These are phyloP conservation scores for Formica aserva DNA, from an alignment of 2,888 invertebrate genomes.

Conservation along the genomic window DNA sequence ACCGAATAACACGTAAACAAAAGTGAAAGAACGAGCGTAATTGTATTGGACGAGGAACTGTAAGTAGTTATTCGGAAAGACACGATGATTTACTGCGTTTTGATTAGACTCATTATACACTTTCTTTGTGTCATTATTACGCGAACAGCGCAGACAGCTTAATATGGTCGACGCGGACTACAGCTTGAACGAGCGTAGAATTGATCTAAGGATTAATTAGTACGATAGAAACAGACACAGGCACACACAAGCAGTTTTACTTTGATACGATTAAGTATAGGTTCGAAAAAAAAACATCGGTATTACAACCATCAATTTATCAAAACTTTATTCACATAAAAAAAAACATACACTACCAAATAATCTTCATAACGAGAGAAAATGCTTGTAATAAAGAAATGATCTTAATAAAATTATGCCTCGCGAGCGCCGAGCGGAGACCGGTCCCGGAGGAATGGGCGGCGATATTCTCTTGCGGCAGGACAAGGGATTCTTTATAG, in stretches of 20 bases:
- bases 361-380: conserved; percentile 17
- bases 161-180: conserved; percentile 21
- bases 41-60: neutral
- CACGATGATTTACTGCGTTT: conserved; percentile 44
- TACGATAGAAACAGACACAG: conserved; percentile 7
- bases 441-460: conserved; percentile 66
- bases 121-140: conserved; percentile 47
- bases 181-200: conserved; percentile 21
- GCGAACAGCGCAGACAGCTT: conserved; percentile 3
- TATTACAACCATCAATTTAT: neutral
- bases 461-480: conserved; percentile 63
- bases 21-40: neutral
- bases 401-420: conserved; percentile 36
- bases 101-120: conserved; percentile 53
- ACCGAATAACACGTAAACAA: neutral
- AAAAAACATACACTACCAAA: neutral
- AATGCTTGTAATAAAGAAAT: conserved; percentile 32
- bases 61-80: conserved; percentile 20
- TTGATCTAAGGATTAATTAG: conserved; percentile 33
- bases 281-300: neutral
- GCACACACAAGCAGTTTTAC: neutral
- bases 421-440: conserved; percentile 33
- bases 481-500: conserved; percentile 72
- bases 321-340: neutral
- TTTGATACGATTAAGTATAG: neutral